These are phyloP conservation scores for Microctonus aethiopoides DNA, from an alignment of 2,888 invertebrate species.

Conservation along the genomic window DNA sequence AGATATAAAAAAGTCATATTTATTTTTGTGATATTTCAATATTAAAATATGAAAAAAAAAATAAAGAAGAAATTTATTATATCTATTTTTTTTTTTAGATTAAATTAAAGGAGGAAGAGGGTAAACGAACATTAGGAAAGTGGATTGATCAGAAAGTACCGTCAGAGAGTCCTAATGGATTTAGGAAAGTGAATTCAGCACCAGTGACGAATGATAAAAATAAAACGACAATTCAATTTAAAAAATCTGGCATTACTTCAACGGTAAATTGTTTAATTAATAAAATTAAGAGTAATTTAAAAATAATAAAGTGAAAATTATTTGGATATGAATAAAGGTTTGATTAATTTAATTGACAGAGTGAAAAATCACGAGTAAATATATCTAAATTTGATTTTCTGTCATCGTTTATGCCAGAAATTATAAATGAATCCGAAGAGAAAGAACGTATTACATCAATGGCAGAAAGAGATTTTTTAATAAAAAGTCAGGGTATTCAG, in stretches of 20 bases:
- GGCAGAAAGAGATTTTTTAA: slow-evolving; percentile 77
- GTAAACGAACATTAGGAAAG: slow-evolving; percentile 48
- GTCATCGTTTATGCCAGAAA: slow-evolving; percentile 75
- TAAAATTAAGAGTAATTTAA: slow-evolving; percentile 2
- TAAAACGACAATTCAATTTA: slow-evolving; percentile 41
- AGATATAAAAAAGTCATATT: slow-evolving; percentile 21
- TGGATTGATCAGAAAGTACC: slow-evolving; percentile 52
- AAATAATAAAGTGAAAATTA: slow-evolving; percentile 14
- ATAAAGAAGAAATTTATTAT: not conserved
- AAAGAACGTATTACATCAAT: slow-evolving; percentile 75
- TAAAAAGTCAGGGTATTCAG: slow-evolving; percentile 77
- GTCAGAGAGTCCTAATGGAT: slow-evolving; percentile 48
- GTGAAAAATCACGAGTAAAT: slow-evolving; percentile 42
- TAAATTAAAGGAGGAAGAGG: slow-evolving; percentile 52
- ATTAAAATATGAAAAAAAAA: no score
- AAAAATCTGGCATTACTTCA: slow-evolving; percentile 59
- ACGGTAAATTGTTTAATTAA: slow-evolving; percentile 68
- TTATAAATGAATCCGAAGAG: slow-evolving; percentile 79
- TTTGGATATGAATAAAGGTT: slow-evolving; percentile 55
- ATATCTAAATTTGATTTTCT: slow-evolving; percentile 46
- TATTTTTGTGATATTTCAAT: no score
- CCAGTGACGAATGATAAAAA: slow-evolving; percentile 71
- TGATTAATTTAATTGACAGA: slow-evolving; percentile 58
- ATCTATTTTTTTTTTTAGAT: slow-evolving; percentile 21
- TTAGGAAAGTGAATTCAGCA: slow-evolving; percentile 33